Conservation (phyloP, 23 tunicate genomes). For the Styela clava region DNA sequence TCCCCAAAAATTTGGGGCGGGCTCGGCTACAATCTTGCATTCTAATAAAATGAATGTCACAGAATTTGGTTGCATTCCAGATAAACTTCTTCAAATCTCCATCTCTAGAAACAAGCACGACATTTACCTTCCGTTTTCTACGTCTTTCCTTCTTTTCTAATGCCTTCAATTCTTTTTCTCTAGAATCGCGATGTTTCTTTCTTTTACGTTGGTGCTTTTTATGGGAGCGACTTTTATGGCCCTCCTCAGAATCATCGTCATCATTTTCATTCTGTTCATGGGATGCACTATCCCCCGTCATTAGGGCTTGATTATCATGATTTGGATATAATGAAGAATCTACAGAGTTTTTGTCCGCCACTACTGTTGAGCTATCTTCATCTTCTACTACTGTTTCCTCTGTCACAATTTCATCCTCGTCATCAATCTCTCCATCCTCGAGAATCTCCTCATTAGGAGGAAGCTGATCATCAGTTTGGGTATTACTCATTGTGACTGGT, state of each 20-base stretch:
- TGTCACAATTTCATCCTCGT: slow-evolving; percentile 31
- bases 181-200: slow-evolving; percentile 49
- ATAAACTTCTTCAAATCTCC: not conserved
- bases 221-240: slow-evolving; percentile 41
- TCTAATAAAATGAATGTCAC: not conserved
- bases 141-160: slow-evolving; percentile 76
- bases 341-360: not conserved
- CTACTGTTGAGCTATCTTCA: not conserved
- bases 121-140: slow-evolving; percentile 69
- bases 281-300: not conserved
- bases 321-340: not conserved
- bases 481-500: not conserved
- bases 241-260: slow-evolving; percentile 31
- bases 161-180: slow-evolving; percentile 49
- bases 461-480: not conserved
- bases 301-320: not conserved
- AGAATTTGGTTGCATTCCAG: not conserved
- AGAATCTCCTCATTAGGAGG: slow-evolving; percentile 51
- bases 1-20: too few relatives aligned
- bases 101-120: not conserved
- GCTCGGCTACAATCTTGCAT: too few relatives aligned
- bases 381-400: slow-evolving; percentile 2
- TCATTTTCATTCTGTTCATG: slow-evolving; percentile 25
- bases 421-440: slow-evolving; percentile 91
- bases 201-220: slow-evolving; percentile 53